Percentiles rank a stretch among this genome's conserved stretches.
Conservation (phyloP, 2,888 invertebrate genomes). For the Galeruca laticollis region DNA sequence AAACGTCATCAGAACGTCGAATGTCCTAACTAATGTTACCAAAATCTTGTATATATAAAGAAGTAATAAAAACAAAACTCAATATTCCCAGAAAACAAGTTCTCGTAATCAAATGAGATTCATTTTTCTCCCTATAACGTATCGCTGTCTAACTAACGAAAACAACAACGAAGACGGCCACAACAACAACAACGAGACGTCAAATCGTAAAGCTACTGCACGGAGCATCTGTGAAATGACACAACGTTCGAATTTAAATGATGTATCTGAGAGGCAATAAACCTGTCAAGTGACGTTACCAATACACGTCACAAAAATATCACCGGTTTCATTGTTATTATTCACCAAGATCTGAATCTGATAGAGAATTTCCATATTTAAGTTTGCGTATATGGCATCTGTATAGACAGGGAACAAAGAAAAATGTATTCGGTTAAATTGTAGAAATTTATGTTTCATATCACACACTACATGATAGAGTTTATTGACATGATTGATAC, state of each 20-base stretch:
- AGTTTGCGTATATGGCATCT: conserved; percentile 19
- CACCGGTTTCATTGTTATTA: conserved; percentile 60
- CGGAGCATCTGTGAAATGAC: conserved; percentile 60
- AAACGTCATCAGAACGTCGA: too few species aligned
- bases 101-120: conserved; percentile 38
- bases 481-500: too few species aligned
- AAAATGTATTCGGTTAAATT: too few species aligned
- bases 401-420: not conserved
- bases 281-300: conserved; percentile 61
- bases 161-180: conserved; percentile 19
- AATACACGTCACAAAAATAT: conserved; percentile 62
- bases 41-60: conserved; percentile 1
- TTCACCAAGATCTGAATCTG: conserved; percentile 54
- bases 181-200: conserved; percentile 55
- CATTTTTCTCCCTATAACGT: conserved; percentile 38
- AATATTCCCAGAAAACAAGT: conserved; percentile 17
- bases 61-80: conserved; percentile 1
- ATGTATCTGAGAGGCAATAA: conserved; percentile 63
- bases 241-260: conserved; percentile 64
- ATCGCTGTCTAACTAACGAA: conserved; percentile 39
- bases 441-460: too few species aligned
- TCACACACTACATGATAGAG: too few species aligned
- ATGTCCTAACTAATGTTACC: not conserved
- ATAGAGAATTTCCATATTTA: conserved; percentile 26
- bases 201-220: conserved; percentile 48